These are phyloP conservation scores for Timandra comae DNA, from an alignment of 2,888 invertebrate genomes.

Conservation along the genomic window DNA sequence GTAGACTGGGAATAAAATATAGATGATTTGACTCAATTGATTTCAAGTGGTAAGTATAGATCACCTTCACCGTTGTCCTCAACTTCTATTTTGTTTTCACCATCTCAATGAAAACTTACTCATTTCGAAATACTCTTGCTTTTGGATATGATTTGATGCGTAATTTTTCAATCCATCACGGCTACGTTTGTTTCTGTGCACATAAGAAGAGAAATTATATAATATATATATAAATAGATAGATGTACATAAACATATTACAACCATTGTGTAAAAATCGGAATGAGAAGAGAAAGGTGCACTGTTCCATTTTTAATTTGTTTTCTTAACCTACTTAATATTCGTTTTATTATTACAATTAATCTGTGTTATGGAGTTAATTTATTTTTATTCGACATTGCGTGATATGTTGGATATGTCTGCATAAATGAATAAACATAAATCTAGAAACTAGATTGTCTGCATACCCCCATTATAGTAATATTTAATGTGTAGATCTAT, in stretches of 20 bases:
- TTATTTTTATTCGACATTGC: too few relatives aligned
- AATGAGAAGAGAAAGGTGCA: slow-evolving; percentile 54
- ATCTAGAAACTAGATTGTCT: too few relatives aligned
- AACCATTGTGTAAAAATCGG: slow-evolving; percentile 20
- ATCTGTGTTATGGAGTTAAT: too few relatives aligned
- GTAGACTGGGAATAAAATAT: slow-evolving; percentile 19
- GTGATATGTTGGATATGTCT: too few relatives aligned
- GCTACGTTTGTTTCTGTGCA: slow-evolving; percentile 5
- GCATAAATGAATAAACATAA: too few relatives aligned
- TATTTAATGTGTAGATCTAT: too few relatives aligned
- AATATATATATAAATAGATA: too few relatives aligned
- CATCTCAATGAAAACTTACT: neutral
- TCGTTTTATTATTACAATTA: too few relatives aligned
- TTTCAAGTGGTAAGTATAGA: slow-evolving; percentile 36
- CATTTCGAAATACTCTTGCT: neutral
- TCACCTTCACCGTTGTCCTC: slow-evolving; percentile 51
- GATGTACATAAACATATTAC: too few relatives aligned
- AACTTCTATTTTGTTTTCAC: slow-evolving; percentile 26
- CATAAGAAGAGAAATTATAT: too few relatives aligned
- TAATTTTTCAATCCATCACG: neutral
- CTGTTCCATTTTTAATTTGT: slow-evolving; percentile 25
- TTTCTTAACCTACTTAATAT: slow-evolving; percentile 46
- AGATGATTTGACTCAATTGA: slow-evolving; percentile 36
- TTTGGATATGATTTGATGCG: too few relatives aligned
- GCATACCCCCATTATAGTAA: too few relatives aligned